These are phyloP conservation scores for Gambusia holbrooki DNA, from an alignment of 2,113 vertebrate species.

Conservation along the genomic window DNA sequence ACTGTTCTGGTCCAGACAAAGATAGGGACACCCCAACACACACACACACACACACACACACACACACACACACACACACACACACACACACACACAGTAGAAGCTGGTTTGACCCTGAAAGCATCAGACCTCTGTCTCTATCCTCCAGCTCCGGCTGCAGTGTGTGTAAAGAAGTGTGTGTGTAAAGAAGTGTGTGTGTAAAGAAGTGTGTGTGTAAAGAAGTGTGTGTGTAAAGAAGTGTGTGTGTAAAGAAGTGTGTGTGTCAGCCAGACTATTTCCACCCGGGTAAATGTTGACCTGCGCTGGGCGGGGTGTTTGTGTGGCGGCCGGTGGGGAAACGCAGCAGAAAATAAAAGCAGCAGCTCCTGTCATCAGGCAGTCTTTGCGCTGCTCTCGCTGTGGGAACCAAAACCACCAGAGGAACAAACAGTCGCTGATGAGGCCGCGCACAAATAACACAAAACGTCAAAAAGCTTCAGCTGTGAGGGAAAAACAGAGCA, in stretches of 20 bases:
- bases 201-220: constrained; percentile 22
- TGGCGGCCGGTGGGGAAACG: constrained; percentile 49
- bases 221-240: constrained; percentile 26
- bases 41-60: constrained; percentile 14
- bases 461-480: constrained; percentile 50
- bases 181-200: constrained; percentile 17
- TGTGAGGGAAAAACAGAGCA: constrained; percentile 24
- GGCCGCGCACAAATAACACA: constrained; percentile 32
- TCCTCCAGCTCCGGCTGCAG: constrained; percentile 31
- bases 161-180: constrained; percentile 31
- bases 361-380: constrained; percentile 57
- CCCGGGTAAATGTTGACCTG: constrained; percentile 74
- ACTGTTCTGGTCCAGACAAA: background rate
- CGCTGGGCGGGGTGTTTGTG: constrained; percentile 69
- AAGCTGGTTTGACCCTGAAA: constrained; percentile 51
- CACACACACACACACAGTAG: constrained; percentile 16
- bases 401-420: constrained; percentile 41
- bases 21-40: background rate
- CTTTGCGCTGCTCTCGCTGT: constrained; percentile 37
- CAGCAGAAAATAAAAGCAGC: constrained; percentile 58
- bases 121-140: constrained; percentile 32
- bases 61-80: constrained; percentile 5
- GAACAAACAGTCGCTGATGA: constrained; percentile 21
- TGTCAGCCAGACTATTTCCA: constrained; percentile 66
- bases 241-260: constrained; percentile 17